A percentile compares a stretch with the other conserved stretches of the same genome.
phyloP scores from a whole-genome alignment of 2,797 vertebrate species.

The Nannoperca obscura region DNA sequence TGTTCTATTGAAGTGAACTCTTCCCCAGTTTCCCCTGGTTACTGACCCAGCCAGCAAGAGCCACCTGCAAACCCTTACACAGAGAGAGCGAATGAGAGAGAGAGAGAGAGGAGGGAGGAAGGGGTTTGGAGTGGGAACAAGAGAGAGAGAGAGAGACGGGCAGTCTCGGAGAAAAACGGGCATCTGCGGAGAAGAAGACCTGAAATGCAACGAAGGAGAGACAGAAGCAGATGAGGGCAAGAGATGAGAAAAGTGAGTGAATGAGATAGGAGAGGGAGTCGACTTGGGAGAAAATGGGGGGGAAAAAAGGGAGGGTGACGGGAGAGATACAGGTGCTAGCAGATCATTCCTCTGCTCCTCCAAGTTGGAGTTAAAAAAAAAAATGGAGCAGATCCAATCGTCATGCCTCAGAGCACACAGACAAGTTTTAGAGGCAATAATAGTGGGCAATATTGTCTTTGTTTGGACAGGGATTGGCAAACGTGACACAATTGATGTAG shows the following conservation, averaged over 20 bases:
- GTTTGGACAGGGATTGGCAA: constrained; percentile 53
- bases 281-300: background rate
- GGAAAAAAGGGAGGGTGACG: background rate
- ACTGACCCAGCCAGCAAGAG: constrained; percentile 78
- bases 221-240: constrained; percentile 27
- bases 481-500: constrained; percentile 39
- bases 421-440: constrained; percentile 55
- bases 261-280: constrained; percentile 1
- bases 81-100: constrained; percentile 48
- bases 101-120: constrained; percentile 33
- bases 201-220: constrained; percentile 23
- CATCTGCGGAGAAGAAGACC: constrained; percentile 60
- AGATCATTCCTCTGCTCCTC: constrained; percentile 55
- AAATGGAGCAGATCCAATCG: constrained; percentile 50
- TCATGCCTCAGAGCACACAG: constrained; percentile 54
- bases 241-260: constrained; percentile 24
- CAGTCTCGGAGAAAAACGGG: constrained; percentile 63
- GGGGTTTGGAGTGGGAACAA: constrained; percentile 48
- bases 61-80: constrained; percentile 82
- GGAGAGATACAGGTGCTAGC: constrained; percentile 56
- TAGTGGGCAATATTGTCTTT: constrained; percentile 61
- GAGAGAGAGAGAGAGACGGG: constrained; percentile 38
- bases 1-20: constrained; percentile 82
- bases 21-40: constrained; percentile 84
- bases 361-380: constrained; percentile 50